Percentiles rank a stretch among this genome's conserved stretches.
Conservation (phyloP, 1,140 invertebrate genomes). For the Solen grandis region DNA sequence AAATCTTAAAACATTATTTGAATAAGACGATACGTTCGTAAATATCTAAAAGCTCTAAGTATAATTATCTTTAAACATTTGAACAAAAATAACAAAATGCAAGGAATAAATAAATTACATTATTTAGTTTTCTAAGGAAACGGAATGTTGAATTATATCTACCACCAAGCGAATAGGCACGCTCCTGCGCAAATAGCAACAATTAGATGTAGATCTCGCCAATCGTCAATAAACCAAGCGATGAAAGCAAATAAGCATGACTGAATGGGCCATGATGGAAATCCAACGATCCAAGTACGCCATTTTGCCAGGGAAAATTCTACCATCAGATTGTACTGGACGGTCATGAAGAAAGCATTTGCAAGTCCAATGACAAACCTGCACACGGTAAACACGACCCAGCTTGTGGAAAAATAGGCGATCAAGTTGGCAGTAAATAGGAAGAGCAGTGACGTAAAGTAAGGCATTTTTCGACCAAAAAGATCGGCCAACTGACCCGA, state of each 20-base stretch:
- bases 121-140: background rate
- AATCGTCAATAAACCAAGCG: slow-evolving; percentile 49
- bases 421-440: slow-evolving; percentile 53
- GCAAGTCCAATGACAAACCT: slow-evolving; percentile 67
- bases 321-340: no score
- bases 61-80: background rate
- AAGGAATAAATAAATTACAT: no score
- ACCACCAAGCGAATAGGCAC: slow-evolving; percentile 34
- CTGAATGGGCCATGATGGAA: slow-evolving; percentile 43
- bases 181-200: background rate
- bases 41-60: background rate
- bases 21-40: background rate
- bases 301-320: slow-evolving; percentile 53
- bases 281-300: slow-evolving; percentile 37
- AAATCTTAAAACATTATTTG: background rate
- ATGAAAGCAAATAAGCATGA: slow-evolving; percentile 38
- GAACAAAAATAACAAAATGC: background rate
- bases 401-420: slow-evolving; percentile 61
- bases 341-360: no score
- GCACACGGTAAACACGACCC: slow-evolving; percentile 69
- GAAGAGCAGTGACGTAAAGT: slow-evolving; percentile 52
- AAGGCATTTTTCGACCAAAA: slow-evolving; percentile 65
- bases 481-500: no score
- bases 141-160: background rate
- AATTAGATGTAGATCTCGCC: slow-evolving; percentile 54